Evolutionary conservation across 2,797 vertebrate genomes (phyloP).

Genomic region (Myripristis murdjan): DNA sequence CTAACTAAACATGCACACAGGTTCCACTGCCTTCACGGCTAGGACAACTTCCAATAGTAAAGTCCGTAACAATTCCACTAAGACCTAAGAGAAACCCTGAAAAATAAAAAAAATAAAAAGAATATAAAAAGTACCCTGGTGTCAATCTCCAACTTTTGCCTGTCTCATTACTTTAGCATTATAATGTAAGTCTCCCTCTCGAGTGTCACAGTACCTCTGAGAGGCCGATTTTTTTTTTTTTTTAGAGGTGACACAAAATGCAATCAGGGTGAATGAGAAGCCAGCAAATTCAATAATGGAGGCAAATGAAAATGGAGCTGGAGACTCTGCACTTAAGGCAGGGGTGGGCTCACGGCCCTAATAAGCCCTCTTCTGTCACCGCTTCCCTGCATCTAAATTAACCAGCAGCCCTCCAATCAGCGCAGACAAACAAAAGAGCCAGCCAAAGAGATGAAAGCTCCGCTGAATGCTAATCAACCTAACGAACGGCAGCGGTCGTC

Average conservation of each 20-base stretch:
- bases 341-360: constrained; percentile 72
- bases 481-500: constrained; percentile 31
- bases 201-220: constrained; percentile 41
- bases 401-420: constrained; percentile 78
- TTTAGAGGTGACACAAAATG: constrained; percentile 83
- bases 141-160: constrained; percentile 42
- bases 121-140: background rate
- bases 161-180: constrained; percentile 32
- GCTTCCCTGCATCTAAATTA: constrained; percentile 81
- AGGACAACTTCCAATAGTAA: constrained; percentile 3
- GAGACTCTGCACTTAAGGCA: constrained; percentile 79
- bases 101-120: constrained; percentile 10
- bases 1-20: constrained; percentile 8
- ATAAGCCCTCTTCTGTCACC: constrained; percentile 78
- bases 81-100: background rate
- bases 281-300: constrained; percentile 82
- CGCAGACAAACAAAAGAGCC: constrained; percentile 74
- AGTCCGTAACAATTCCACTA: constrained; percentile 6
- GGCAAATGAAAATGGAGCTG: constrained; percentile 81
- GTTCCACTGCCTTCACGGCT: constrained; percentile 23
- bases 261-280: constrained; percentile 78
- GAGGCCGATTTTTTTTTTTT: constrained; percentile 34
- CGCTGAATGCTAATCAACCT: constrained; percentile 67
- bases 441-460: constrained; percentile 59
- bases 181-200: constrained; percentile 16